A percentile compares a stretch with the other conserved stretches of the same genome.
Conservation (phyloP, 2,888 invertebrate genomes). For the Bedellia somnulentella region DNA sequence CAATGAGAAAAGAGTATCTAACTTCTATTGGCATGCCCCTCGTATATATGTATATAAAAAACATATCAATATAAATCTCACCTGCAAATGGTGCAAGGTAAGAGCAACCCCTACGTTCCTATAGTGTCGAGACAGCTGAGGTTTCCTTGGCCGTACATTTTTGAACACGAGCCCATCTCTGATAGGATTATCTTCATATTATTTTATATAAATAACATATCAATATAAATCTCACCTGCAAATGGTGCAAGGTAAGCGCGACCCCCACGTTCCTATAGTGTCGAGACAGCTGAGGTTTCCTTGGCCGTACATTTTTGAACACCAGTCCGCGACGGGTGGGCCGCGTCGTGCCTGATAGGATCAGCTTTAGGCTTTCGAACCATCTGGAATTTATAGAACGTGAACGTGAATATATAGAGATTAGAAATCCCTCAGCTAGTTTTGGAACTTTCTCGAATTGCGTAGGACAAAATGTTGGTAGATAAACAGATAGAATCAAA, state of each 20-base stretch:
- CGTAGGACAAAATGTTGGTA: no score
- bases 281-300: slow-evolving; percentile 89
- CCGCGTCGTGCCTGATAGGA: slow-evolving; percentile 88
- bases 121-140: slow-evolving; percentile 91
- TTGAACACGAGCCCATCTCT: slow-evolving; percentile 87
- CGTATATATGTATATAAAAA: no score
- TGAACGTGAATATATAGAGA: no score
- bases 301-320: slow-evolving; percentile 81
- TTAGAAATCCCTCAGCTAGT: no score
- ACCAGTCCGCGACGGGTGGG: slow-evolving; percentile 90
- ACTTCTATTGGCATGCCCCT: no score
- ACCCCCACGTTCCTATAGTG: slow-evolving; percentile 88
- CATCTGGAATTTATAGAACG: slow-evolving; percentile 62
- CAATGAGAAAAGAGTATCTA: no score
- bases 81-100: slow-evolving; percentile 82
- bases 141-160: slow-evolving; percentile 81
- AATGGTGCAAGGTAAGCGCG: slow-evolving; percentile 82
- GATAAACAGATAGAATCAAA: no score
- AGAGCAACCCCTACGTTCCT: slow-evolving; percentile 83
- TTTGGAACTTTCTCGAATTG: no score
- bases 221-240: slow-evolving; percentile 67
- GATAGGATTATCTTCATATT: slow-evolving; percentile 91
- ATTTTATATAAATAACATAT: no score
- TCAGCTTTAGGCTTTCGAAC: slow-evolving; percentile 94
- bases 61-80: no score